A percentile compares a stretch with the other conserved stretches of the same genome.
phyloP scores from a whole-genome alignment of 2,888 invertebrate species.

The Incurvaria masculella region DNA sequence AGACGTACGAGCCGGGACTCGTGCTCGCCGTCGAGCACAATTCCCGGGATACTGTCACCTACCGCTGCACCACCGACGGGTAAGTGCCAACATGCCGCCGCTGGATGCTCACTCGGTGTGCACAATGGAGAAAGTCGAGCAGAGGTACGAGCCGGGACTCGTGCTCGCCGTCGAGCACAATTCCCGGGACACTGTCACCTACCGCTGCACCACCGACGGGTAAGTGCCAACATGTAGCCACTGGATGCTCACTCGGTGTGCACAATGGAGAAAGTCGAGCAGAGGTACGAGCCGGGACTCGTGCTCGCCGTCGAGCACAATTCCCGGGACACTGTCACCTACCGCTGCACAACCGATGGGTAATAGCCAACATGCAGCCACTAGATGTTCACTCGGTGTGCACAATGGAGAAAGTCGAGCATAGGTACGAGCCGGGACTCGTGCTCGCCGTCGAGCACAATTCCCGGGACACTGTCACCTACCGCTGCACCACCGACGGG shows the following conservation, averaged over 20 bases:
- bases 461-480: slow-evolving; percentile 10
- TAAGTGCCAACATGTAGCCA: slow-evolving; percentile 40
- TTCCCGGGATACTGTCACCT: slow-evolving; percentile 40
- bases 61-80: slow-evolving; percentile 49
- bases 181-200: slow-evolving; percentile 40
- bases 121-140: slow-evolving; percentile 51
- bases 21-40: slow-evolving; percentile 46
- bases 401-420: slow-evolving; percentile 20
- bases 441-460: slow-evolving; percentile 18
- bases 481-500: slow-evolving; percentile 17
- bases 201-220: slow-evolving; percentile 49
- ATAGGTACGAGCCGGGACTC: slow-evolving; percentile 25
- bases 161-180: slow-evolving; percentile 46
- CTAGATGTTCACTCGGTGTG: too few relatives aligned
- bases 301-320: slow-evolving; percentile 46
- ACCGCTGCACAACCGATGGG: slow-evolving; percentile 49
- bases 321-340: slow-evolving; percentile 40
- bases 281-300: slow-evolving; percentile 52
- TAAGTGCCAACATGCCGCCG: slow-evolving; percentile 27
- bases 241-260: slow-evolving; percentile 54
- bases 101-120: slow-evolving; percentile 53
- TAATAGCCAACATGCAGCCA: too few relatives aligned
- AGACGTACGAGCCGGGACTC: slow-evolving; percentile 52
- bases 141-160: slow-evolving; percentile 52
- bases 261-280: slow-evolving; percentile 51